Evolutionary conservation across 1,140 invertebrate species (phyloP).

Genomic region (Vanessa atalanta): DNA sequence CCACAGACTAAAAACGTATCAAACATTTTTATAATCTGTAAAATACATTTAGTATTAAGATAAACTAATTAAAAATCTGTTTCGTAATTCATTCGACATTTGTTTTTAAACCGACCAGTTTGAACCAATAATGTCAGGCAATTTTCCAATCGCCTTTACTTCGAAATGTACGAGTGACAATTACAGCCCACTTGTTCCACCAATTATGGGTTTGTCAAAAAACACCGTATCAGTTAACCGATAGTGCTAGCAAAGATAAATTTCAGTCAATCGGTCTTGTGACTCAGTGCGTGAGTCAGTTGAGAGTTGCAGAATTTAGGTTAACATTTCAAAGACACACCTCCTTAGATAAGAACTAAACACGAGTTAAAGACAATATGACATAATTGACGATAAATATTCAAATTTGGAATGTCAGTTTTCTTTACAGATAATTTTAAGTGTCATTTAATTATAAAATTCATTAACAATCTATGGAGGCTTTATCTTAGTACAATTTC

Average conservation of each 20-base stretch:
- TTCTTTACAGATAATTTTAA: no score
- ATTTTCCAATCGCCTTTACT: constrained; percentile 35
- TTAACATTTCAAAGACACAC: constrained; percentile 1
- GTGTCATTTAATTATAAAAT: no score
- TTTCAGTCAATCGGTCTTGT: not conserved
- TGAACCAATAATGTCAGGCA: constrained; percentile 18
- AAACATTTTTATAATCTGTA: no score
- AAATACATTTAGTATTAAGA: no score
- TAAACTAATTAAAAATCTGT: not conserved
- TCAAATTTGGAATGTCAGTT: no score
- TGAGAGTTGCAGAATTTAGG: not conserved
- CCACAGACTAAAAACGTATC: no score
- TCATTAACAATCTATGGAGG: no score
- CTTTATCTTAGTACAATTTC: no score
- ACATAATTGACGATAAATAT: no score
- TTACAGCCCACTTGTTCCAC: constrained; percentile 16
- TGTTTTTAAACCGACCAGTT: constrained; percentile 12
- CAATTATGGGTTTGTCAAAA: constrained; percentile 22
- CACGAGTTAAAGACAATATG: not conserved
- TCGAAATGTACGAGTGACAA: constrained; percentile 14
- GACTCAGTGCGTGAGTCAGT: not conserved
- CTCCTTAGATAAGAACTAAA: not conserved
- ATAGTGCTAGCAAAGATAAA: not conserved
- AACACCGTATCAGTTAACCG: not conserved
- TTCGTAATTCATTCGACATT: not conserved